phyloP scores from a whole-genome alignment of 2,888 invertebrate species.

The Parelbella ahira region DNA sequence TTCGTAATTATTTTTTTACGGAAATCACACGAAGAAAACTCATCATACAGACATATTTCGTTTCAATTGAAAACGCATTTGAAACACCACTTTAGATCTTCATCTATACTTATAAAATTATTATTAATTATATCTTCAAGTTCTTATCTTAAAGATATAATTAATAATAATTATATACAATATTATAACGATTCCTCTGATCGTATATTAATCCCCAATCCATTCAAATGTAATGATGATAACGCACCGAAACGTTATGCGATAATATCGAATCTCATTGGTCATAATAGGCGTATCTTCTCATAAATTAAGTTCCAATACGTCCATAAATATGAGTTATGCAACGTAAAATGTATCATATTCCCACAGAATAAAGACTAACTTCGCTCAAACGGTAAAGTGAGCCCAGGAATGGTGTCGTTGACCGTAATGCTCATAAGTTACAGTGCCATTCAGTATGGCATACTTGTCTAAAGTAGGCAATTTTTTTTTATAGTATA shows the following conservation, averaged over 20 bases:
- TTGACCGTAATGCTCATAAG: conserved; percentile 37
- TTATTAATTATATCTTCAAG: no score
- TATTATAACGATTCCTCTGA: no score
- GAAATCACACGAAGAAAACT: no score
- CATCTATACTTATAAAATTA: no score
- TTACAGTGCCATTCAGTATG: conserved; percentile 15
- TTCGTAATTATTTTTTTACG: no score
- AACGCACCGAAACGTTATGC: conserved; percentile 4
- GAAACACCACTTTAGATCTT: no score
- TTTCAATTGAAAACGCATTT: no score
- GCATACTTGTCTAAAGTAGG: conserved; percentile 13
- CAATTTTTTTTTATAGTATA: conserved; percentile 11
- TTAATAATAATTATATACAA: no score
- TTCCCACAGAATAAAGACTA: conserved; percentile 1
- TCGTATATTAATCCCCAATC: no score
- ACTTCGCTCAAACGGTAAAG: conserved; percentile 2
- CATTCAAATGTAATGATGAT: neutral
- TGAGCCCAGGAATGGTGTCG: conserved; percentile 47
- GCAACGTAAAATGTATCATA: conserved; percentile 1
- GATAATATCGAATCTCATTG: conserved; percentile 10
- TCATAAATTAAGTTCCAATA: conserved; percentile 6
- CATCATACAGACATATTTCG: no score
- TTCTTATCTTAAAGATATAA: no score
- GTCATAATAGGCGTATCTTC: conserved; percentile 7
- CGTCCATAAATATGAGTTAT: neutral